A percentile compares a stretch with the other conserved stretches of the same genome.
Conservation (phyloP, 2,888 invertebrate genomes). For the Chloroclystis v-ata region DNA sequence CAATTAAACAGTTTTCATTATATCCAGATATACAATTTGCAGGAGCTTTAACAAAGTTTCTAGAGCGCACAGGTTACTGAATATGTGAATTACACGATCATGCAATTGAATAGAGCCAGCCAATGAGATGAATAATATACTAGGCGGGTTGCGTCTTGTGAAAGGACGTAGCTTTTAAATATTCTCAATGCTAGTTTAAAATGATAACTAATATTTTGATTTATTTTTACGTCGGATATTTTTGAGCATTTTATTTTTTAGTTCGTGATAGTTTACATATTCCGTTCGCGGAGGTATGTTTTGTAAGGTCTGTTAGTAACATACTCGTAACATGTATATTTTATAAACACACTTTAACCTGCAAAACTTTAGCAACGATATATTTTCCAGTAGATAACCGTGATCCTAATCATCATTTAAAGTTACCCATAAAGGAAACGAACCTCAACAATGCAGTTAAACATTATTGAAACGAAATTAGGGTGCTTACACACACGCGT, state of each 20-base stretch:
- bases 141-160: constrained; percentile 7
- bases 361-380: too few species aligned
- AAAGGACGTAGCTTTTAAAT: not conserved
- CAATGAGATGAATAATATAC: constrained; percentile 17
- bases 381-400: too few species aligned
- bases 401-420: constrained; percentile 25
- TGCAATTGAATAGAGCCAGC: constrained; percentile 18
- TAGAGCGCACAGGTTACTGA: constrained; percentile 23
- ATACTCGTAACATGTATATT: too few species aligned
- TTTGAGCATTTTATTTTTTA: too few species aligned
- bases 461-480: constrained; percentile 56
- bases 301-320: too few species aligned
- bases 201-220: too few species aligned
- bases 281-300: too few species aligned
- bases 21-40: constrained; percentile 44
- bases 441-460: constrained; percentile 37
- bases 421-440: constrained; percentile 31
- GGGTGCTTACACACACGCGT: constrained; percentile 58
- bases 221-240: too few species aligned
- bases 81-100: constrained; percentile 26
- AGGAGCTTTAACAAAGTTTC: constrained; percentile 26
- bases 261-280: too few species aligned
- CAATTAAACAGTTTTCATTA: constrained; percentile 65
- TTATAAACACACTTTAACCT: too few species aligned
- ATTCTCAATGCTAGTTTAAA: too few species aligned